A percentile compares a stretch with the other conserved stretches of the same genome.
Conservation (phyloP, 2,888 invertebrate genomes). For the Zhuqinia jingwanae region DNA sequence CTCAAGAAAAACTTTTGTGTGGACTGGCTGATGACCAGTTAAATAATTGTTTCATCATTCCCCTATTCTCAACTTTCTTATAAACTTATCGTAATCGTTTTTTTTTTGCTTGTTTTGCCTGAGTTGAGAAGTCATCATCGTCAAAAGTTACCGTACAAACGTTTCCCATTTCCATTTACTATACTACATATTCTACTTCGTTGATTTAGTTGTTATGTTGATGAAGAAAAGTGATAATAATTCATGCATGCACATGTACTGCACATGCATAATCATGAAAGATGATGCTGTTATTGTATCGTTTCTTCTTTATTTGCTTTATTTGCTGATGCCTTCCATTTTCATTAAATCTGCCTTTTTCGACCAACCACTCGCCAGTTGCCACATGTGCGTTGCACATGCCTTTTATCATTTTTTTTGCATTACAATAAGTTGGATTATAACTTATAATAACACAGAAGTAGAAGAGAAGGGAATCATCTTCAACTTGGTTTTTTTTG, state of each 20-base stretch:
- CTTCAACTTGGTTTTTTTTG: not conserved
- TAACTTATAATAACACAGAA: not conserved
- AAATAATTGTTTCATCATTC: constrained; percentile 15
- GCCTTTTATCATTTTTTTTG: constrained; percentile 51
- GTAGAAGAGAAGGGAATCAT: not conserved
- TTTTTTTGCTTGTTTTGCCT: not conserved
- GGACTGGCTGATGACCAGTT: too few species aligned
- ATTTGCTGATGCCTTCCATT: constrained; percentile 55
- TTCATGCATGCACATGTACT: not conserved
- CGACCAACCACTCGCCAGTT: constrained; percentile 27
- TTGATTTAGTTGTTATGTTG: not conserved
- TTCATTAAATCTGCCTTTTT: constrained; percentile 49
- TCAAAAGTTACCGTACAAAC: not conserved
- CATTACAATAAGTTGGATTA: constrained; percentile 18
- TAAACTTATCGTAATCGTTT: constrained; percentile 15
- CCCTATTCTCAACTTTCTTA: not conserved
- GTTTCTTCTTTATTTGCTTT: constrained; percentile 43
- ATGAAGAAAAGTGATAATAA: constrained; percentile 13
- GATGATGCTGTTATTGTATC: constrained; percentile 36
- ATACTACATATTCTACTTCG: not conserved
- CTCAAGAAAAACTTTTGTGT: too few species aligned
- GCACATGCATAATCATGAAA: constrained; percentile 20
- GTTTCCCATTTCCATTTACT: not conserved
- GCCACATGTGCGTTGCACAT: constrained; percentile 68
- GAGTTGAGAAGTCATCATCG: not conserved